Evolutionary conservation across 1,140 invertebrate species (phyloP).

Genomic region (Belonocnema kinseyi): DNA sequence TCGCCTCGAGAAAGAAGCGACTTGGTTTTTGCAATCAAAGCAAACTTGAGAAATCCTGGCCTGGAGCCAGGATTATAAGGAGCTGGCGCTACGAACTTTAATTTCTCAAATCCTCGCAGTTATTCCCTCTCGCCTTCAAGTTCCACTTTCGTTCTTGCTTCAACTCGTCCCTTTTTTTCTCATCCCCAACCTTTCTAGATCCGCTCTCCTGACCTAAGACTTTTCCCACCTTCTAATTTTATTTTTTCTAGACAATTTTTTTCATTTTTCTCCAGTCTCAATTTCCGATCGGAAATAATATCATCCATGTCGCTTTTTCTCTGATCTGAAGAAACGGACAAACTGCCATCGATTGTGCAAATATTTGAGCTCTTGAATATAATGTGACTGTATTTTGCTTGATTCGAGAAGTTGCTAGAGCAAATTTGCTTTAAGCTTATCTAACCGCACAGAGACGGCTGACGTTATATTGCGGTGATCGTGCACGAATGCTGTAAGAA

Average conservation of each 20-base stretch:
- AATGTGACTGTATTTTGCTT: slow-evolving; percentile 21
- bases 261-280: background rate
- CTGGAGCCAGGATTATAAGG: slow-evolving; percentile 65
- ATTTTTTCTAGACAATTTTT: slow-evolving; percentile 43
- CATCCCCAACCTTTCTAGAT: slow-evolving; percentile 42
- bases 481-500: background rate
- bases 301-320: background rate
- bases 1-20: slow-evolving; percentile 45
- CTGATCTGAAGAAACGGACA: background rate
- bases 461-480: background rate
- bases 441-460: slow-evolving; percentile 9
- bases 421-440: slow-evolving; percentile 27
- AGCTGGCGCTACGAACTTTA: slow-evolving; percentile 61
- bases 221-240: no score
- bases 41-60: slow-evolving; percentile 62
- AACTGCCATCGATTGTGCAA: slow-evolving; percentile 23
- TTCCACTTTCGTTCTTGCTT: slow-evolving; percentile 34
- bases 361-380: slow-evolving; percentile 26
- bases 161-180: slow-evolving; percentile 37
- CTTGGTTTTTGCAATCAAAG: slow-evolving; percentile 59
- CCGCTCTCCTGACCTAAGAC: no score
- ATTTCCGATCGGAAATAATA: background rate
- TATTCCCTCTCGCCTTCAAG: slow-evolving; percentile 39
- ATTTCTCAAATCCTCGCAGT: slow-evolving; percentile 66
- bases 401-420: slow-evolving; percentile 8